A percentile compares a stretch with the other conserved stretches of the same genome.
Conservation (phyloP, 2,797 vertebrate species). For the Myiotriccus ornatus region DNA sequence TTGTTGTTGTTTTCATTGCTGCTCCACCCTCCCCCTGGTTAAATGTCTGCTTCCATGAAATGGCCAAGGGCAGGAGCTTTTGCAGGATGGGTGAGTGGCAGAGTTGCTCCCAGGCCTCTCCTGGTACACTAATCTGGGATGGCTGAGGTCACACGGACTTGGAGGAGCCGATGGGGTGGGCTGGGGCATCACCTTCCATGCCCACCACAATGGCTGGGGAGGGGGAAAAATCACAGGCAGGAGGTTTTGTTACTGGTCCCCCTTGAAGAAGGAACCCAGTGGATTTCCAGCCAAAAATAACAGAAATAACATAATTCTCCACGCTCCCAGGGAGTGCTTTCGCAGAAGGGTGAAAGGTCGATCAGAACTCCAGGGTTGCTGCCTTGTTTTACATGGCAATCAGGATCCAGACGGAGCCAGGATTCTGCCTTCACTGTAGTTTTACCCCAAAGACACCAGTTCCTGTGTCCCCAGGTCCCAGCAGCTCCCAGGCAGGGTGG, state of each 20-base stretch:
- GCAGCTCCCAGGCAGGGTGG: neutral
- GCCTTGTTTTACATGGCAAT: neutral
- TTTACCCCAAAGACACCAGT: neutral
- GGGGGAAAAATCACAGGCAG: neutral
- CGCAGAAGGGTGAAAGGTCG: neutral
- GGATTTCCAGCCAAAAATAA: neutral
- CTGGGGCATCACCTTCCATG: neutral
- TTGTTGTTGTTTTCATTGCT: neutral
- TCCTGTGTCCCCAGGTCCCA: neutral
- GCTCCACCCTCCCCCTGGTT: neutral
- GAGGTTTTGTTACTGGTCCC: neutral
- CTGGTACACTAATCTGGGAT: fast-evolving
- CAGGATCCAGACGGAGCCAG: neutral
- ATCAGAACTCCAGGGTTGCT: neutral
- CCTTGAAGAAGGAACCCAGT: neutral
- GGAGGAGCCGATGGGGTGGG: neutral
- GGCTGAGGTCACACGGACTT: fast-evolving
- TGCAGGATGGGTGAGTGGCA: neutral
- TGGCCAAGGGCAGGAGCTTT: neutral
- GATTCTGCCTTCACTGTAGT: neutral
- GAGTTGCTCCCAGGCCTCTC: neutral
- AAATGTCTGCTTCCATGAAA: neutral
- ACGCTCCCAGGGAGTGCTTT: neutral
- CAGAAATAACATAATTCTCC: neutral
- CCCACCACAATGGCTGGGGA: neutral